Conservation (phyloP, 2,888 invertebrate species). For the Caenorhabditis sp. region DNA sequence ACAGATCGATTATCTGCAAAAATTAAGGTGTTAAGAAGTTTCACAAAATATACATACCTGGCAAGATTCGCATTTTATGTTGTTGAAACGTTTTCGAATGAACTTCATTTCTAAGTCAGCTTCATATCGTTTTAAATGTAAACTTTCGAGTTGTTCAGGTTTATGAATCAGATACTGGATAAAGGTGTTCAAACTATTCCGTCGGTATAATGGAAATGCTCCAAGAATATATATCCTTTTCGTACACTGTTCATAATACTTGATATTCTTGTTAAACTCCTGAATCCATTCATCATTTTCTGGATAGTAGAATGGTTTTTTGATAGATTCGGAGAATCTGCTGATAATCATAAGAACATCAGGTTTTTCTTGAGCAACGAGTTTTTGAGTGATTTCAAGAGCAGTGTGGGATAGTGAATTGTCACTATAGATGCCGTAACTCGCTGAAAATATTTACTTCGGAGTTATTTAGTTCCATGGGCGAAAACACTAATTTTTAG, state of each 20-base stretch:
- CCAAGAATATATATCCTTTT: slow-evolving; percentile 5
- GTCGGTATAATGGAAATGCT: background rate
- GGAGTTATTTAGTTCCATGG: too few relatives aligned
- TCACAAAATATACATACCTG: too few relatives aligned
- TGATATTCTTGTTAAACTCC: slow-evolving; percentile 12
- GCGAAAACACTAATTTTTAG: too few relatives aligned
- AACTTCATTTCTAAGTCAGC: background rate
- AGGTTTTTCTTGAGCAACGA: slow-evolving; percentile 11
- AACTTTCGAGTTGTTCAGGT: background rate
- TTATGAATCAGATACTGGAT: background rate
- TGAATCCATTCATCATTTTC: slow-evolving; percentile 4
- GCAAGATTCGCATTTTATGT: background rate
- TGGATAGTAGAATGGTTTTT: background rate
- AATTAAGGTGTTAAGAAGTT: too few relatives aligned
- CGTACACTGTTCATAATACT: slow-evolving; percentile 6
- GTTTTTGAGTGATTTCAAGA: slow-evolving; percentile 4
- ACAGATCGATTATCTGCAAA: background rate
- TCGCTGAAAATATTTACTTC: background rate
- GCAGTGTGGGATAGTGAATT: background rate
- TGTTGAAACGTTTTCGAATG: background rate
- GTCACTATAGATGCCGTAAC: slow-evolving; percentile 3
- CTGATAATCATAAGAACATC: slow-evolving; percentile 20
- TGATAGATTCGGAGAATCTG: slow-evolving; percentile 7
- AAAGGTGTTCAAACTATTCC: background rate
- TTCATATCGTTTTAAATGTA: background rate